Conservation (phyloP, 2,888 invertebrate genomes). For the Biston stratarius region DNA sequence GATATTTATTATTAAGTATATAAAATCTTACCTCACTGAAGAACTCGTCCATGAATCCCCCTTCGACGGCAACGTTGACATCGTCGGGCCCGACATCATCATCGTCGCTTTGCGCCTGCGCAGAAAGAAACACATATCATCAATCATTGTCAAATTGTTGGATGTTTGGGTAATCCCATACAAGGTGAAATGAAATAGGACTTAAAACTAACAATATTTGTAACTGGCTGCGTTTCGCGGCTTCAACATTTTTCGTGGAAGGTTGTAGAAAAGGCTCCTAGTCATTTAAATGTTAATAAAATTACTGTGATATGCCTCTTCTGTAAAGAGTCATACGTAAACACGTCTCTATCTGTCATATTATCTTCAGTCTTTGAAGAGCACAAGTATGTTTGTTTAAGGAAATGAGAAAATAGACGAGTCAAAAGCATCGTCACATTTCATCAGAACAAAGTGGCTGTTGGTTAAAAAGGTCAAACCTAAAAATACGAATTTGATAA, state of each 20-base stretch:
- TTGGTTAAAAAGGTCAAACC: not conserved
- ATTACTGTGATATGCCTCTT: not conserved
- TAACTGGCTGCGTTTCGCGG: no score
- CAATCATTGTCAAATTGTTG: slow-evolving; percentile 23
- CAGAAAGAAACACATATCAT: slow-evolving; percentile 44
- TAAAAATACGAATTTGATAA: not conserved
- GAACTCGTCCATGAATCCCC: slow-evolving; percentile 99
- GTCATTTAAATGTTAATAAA: no score
- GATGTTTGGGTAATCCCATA: slow-evolving; percentile 11
- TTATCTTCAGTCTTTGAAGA: not conserved
- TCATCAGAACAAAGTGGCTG: not conserved
- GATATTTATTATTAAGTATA: no score
- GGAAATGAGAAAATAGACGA: not conserved
- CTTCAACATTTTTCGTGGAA: no score
- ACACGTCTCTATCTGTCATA: not conserved
- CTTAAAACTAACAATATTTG: no score
- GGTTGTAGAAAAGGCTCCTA: no score
- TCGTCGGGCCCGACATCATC: slow-evolving; percentile 98
- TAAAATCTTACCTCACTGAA: slow-evolving; percentile 95
- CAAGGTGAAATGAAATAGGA: slow-evolving; percentile 10
- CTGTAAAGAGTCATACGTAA: not conserved
- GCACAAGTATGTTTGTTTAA: not conserved
- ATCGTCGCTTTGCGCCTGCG: slow-evolving; percentile 98
- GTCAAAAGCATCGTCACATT: not conserved
- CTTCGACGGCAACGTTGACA: slow-evolving; percentile 98